phyloP scores from a whole-genome alignment of 2,113 vertebrate genomes.

The Synodontis membranacea region DNA sequence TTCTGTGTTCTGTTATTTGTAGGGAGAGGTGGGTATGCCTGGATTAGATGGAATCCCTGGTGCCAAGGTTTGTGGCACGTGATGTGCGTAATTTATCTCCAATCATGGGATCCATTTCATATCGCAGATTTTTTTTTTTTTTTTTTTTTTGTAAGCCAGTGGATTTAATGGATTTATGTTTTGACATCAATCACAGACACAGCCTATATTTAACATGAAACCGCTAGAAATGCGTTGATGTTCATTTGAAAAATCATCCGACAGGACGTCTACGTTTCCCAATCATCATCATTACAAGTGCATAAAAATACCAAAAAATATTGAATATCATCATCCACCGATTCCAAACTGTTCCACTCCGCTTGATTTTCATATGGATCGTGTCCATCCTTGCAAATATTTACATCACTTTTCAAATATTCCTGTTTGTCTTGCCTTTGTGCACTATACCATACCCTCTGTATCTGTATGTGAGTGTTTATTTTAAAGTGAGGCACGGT shows the following conservation, averaged over 20 bases:
- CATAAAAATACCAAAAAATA: slow-evolving; percentile 12
- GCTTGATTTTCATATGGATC: slow-evolving; percentile 10
- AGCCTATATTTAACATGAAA: neutral
- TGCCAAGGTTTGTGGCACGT: slow-evolving; percentile 80
- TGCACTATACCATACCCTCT: neutral
- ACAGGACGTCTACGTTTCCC: neutral
- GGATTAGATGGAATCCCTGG: slow-evolving; percentile 86
- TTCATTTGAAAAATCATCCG: slow-evolving; percentile 13
- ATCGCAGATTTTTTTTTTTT: neutral
- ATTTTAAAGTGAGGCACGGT: slow-evolving; percentile 36
- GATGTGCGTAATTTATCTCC: slow-evolving; percentile 48
- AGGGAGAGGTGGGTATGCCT: slow-evolving; percentile 88
- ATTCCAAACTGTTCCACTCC: slow-evolving; percentile 12
- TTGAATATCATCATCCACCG: slow-evolving; percentile 8
- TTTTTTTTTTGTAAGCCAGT: neutral
- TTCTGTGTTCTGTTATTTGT: slow-evolving; percentile 68
- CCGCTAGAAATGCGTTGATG: slow-evolving; percentile 13
- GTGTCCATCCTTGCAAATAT: slow-evolving; percentile 27
- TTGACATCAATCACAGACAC: neutral
- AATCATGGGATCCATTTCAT: slow-evolving; percentile 37
- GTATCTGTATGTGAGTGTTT: slow-evolving; percentile 38
- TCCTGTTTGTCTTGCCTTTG: neutral
- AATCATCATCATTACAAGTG: neutral
- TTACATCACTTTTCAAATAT: slow-evolving; percentile 31
- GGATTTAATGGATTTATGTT: slow-evolving; percentile 7